phyloP scores from a whole-genome alignment of 2,888 invertebrate genomes.

The Cheilosia grossa region DNA sequence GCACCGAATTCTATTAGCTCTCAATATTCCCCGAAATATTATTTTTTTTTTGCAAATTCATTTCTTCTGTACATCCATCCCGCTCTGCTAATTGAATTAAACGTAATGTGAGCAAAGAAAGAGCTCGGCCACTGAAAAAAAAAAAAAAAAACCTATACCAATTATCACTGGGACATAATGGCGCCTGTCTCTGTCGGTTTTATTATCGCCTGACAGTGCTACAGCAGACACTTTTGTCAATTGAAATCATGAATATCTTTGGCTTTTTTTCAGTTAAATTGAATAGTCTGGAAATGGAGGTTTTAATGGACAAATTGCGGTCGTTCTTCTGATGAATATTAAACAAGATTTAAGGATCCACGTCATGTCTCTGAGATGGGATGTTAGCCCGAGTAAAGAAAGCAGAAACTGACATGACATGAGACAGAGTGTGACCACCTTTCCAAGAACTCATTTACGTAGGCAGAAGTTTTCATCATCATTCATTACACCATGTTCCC shows the following conservation, averaged over 20 bases:
- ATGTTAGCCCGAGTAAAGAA: too few species aligned
- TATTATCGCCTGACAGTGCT: conserved; percentile 15
- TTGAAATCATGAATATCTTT: too few species aligned
- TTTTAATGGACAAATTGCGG: neutral
- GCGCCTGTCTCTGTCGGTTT: conserved; percentile 32
- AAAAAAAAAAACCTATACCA: conserved; percentile 54
- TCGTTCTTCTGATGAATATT: too few species aligned
- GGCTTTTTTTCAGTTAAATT: too few species aligned
- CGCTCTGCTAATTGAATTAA: conserved; percentile 42
- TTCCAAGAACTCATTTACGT: too few species aligned
- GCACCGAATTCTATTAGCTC: conserved; percentile 24
- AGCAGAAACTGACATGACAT: too few species aligned
- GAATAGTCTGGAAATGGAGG: neutral
- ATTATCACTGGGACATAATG: conserved; percentile 49
- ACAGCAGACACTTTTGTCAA: neutral
- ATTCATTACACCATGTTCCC: too few species aligned
- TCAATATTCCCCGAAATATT: neutral
- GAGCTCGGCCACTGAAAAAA: conserved; percentile 18
- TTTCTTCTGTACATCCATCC: conserved; percentile 43
- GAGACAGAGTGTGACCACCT: too few species aligned
- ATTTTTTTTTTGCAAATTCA: conserved; percentile 73
- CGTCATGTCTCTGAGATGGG: too few species aligned
- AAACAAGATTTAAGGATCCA: too few species aligned
- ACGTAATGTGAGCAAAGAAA: conserved; percentile 28
- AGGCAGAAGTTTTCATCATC: too few species aligned